Base-by-base conservation (phyloP, 2,797 vertebrate species). In the Eulemur mongoz region DNA sequence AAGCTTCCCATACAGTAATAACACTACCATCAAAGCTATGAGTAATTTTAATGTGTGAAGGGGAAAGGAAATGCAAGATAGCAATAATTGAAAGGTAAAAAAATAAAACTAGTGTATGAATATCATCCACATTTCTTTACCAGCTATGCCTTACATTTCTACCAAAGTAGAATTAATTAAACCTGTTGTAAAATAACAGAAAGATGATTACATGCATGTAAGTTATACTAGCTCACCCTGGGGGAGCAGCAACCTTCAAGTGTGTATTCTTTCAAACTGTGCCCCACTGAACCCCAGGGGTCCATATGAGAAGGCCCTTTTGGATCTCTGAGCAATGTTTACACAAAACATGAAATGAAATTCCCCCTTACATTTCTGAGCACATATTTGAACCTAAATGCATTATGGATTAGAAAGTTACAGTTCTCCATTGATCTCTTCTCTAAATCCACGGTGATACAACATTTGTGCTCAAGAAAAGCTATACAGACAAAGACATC, bases 341-440 rank as follows among this genome's bases (percentile, higher is more conserved):
- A 78, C 38, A 95, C 35, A 73, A 94, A 95, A 63, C 82, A 91
- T 63, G 38, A 90, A 94, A 84, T 54, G 59, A 86, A 96, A 93
- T 69, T 90, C 59, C 9, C 84, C 30, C 72, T 89, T 84, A 73
- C 11, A 90, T 79, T 69, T 59, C 80, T 87, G 30, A 11, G 32
- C 81, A 87, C 50, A 81, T 72, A 88, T 92, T 22, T 96, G 88
- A 93, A 88, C 65, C 57, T 63, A 93, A 75, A 90, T 75, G 38
- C 86, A 93, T 78, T 84, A 92, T 61, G 83, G 73, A 82, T 89
- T 61, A 92, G 40, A 96, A 83, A 70, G 78, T 15, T 84, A 10
- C 12, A 25, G 13, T 65, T 88, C n/a, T 83, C 89, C 27, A 80
- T 52, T 82, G 81, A 83, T 76, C 35, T 95, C 18, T 93, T 72